Percentiles rank a stretch among this genome's conserved stretches.
These are phyloP conservation scores for Drosophila auraria DNA, from an alignment of 1,140 invertebrate genomes.

Conservation along the genomic window DNA sequence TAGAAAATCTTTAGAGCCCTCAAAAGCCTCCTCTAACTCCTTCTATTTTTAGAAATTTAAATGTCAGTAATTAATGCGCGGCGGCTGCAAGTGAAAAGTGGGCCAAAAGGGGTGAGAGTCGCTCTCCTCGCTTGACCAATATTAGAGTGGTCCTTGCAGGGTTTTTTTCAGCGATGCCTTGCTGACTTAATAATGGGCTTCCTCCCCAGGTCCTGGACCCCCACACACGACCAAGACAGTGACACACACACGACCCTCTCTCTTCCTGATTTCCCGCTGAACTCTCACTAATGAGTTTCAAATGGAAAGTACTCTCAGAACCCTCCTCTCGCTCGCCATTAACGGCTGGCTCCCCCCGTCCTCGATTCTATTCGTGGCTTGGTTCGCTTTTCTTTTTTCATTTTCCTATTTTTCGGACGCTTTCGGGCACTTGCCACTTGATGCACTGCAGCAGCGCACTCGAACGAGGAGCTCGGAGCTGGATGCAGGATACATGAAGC, in stretches of 20 bases:
- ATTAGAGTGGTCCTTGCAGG: constrained; percentile 4
- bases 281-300: constrained; percentile 75
- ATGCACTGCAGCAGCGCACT: constrained; percentile 53
- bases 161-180: constrained; percentile 25
- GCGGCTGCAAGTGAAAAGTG: constrained; percentile 18
- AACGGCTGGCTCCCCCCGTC: constrained; percentile 3
- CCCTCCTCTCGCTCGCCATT: constrained; percentile 6
- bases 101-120: background rate
- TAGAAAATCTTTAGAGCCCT: background rate
- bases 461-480: constrained; percentile 24
- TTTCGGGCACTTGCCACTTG: constrained; percentile 51
- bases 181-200: constrained; percentile 69
- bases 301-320: constrained; percentile 59
- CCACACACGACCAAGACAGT: constrained; percentile 41
- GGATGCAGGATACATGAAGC: constrained; percentile 2
- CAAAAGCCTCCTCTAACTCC: too few species aligned
- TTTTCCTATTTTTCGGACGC: constrained; percentile 30
- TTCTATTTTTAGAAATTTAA: background rate
- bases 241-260: constrained; percentile 2
- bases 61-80: constrained; percentile 18
- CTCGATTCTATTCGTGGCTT: constrained; percentile 21
- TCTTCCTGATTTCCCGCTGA: constrained; percentile 4
- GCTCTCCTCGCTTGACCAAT: constrained; percentile 38
- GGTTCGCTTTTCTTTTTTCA: constrained; percentile 10
- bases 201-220: constrained; percentile 52